Conservation (phyloP, 2,797 vertebrate species). For the Diplodus puntazzo region DNA sequence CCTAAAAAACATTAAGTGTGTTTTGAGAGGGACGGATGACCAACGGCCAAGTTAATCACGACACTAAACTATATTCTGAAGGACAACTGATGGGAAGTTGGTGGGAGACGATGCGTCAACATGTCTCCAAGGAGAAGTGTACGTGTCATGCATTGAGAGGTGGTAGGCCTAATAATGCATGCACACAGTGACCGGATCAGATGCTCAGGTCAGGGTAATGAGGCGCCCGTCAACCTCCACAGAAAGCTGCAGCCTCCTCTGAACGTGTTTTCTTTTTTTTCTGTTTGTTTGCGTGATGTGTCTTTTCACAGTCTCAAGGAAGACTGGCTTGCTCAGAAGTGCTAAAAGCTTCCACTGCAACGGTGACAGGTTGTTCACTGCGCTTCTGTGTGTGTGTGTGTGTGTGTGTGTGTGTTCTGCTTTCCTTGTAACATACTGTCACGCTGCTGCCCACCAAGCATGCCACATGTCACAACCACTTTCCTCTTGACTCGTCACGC, state of each 20-base stretch:
- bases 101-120: slow-evolving; percentile 18
- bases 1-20: slow-evolving; percentile 63
- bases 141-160: slow-evolving; percentile 63
- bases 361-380: slow-evolving; percentile 51
- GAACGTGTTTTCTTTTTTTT: neutral
- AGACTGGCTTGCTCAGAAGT: slow-evolving; percentile 51
- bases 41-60: slow-evolving; percentile 75
- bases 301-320: slow-evolving; percentile 52
- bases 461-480: slow-evolving; percentile 54
- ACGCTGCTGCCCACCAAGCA: slow-evolving; percentile 43
- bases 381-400: slow-evolving; percentile 22
- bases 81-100: slow-evolving; percentile 54
- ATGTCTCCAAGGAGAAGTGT: slow-evolving; percentile 27
- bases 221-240: slow-evolving; percentile 45
- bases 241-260: neutral
- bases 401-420: slow-evolving; percentile 19
- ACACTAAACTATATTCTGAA: slow-evolving; percentile 80
- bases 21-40: slow-evolving; percentile 72
- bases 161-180: slow-evolving; percentile 73
- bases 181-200: slow-evolving; percentile 59
- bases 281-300: slow-evolving; percentile 11
- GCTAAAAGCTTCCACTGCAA: slow-evolving; percentile 72
- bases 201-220: slow-evolving; percentile 41
- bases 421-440: slow-evolving; percentile 43
- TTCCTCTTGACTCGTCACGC: slow-evolving; percentile 47